A percentile compares a stretch with the other conserved stretches of the same genome.
Conservation (phyloP, 2,113 vertebrate genomes). For the Carassius carassius region DNA sequence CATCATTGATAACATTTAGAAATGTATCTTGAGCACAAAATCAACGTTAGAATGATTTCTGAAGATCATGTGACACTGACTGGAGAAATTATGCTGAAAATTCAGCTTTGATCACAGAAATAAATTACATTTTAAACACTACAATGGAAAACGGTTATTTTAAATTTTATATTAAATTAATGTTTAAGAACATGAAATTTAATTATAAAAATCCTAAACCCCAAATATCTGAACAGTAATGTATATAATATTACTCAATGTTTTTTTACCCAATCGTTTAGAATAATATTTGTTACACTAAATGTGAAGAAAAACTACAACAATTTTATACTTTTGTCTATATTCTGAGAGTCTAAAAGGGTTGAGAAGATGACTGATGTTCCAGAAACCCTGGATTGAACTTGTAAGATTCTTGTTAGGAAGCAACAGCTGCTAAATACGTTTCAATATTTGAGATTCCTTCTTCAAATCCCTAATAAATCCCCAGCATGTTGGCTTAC, state of each 20-base stretch:
- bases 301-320: not conserved
- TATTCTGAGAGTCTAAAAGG: not conserved
- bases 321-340: not conserved
- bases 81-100: not conserved
- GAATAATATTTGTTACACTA: not conserved
- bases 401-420: not conserved
- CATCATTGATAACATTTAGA: too few relatives aligned
- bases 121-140: not conserved
- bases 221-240: not conserved
- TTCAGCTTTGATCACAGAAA: not conserved
- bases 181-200: too few relatives aligned
- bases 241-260: not conserved
- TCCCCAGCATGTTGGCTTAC: slow-evolving; percentile 6
- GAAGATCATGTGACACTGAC: not conserved
- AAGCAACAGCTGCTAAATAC: not conserved
- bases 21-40: not conserved
- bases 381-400: not conserved
- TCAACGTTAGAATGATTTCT: not conserved
- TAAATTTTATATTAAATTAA: not conserved
- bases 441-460: not conserved
- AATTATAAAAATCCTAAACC: not conserved
- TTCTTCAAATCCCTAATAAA: slow-evolving; percentile 4
- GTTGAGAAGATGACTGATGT: not conserved
- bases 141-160: not conserved
- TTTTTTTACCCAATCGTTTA: not conserved